Evolutionary conservation across 2,113 vertebrate species (phyloP).

Genomic region (Cromileptes altivelis): DNA sequence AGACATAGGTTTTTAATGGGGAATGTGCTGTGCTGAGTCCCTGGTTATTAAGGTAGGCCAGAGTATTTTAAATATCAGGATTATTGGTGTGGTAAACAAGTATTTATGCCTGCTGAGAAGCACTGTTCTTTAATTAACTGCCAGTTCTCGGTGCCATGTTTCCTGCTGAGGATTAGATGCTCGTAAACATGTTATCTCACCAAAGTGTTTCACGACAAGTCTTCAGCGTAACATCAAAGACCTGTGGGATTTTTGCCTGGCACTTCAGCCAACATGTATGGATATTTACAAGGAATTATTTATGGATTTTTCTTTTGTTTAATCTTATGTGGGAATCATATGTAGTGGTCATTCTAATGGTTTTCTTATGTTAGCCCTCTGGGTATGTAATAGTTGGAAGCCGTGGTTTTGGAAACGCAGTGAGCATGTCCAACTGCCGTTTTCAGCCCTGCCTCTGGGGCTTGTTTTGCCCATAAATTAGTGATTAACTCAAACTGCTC

Average conservation of each 20-base stretch:
- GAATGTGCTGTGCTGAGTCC: slow-evolving; percentile 62
- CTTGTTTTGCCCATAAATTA: slow-evolving; percentile 84
- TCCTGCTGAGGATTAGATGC: slow-evolving; percentile 66
- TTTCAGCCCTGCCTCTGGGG: slow-evolving; percentile 67
- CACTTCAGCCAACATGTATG: slow-evolving; percentile 24
- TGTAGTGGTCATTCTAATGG: slow-evolving; percentile 55
- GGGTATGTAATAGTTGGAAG: slow-evolving; percentile 52
- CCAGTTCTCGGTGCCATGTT: slow-evolving; percentile 39
- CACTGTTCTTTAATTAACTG: slow-evolving; percentile 66
- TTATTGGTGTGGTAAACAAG: slow-evolving; percentile 72
- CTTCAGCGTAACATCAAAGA: slow-evolving; percentile 65
- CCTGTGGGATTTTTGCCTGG: slow-evolving; percentile 20
- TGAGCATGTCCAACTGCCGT: slow-evolving; percentile 57
- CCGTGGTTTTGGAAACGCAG: slow-evolving; percentile 61
- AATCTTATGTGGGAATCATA: slow-evolving; percentile 53
- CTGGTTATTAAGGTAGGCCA: slow-evolving; percentile 53
- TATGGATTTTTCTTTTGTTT: slow-evolving; percentile 19
- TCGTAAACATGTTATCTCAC: slow-evolving; percentile 67
- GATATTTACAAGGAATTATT: slow-evolving; percentile 52
- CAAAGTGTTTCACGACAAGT: slow-evolving; percentile 52
- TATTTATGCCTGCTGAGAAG: slow-evolving; percentile 50
- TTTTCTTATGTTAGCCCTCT: slow-evolving; percentile 54
- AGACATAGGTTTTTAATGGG: slow-evolving; percentile 70
- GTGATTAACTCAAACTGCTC: slow-evolving; percentile 83
- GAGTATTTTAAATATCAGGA: slow-evolving; percentile 72